Percentiles rank a stretch among this genome's conserved stretches.
phyloP scores from a whole-genome alignment of 2,888 invertebrate species.

The Heptascelio sp. region DNA sequence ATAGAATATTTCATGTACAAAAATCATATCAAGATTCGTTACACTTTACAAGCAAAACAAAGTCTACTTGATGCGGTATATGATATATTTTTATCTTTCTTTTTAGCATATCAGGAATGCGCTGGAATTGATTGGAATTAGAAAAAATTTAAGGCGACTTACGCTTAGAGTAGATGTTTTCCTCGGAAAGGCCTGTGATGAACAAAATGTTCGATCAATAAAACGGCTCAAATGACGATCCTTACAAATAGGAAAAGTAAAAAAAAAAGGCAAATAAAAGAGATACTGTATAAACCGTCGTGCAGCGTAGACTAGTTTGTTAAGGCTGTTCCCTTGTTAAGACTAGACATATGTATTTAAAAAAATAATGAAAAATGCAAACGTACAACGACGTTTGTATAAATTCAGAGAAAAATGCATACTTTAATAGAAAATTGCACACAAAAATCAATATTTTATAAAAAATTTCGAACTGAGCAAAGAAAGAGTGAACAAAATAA shows the following conservation, averaged over 20 bases:
- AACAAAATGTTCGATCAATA: slow-evolving; percentile 76
- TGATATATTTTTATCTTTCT: neutral
- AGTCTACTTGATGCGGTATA: slow-evolving; percentile 1
- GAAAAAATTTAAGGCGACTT: slow-evolving; percentile 84
- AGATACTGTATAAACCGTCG: no score
- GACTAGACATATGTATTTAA: no score
- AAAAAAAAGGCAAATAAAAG: slow-evolving; percentile 7
- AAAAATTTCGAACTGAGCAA: no score
- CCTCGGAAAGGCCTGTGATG: slow-evolving; percentile 87
- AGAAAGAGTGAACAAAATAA: no score
- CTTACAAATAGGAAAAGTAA: slow-evolving; percentile 70
- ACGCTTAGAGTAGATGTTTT: slow-evolving; percentile 88
- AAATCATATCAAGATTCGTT: slow-evolving; percentile 14
- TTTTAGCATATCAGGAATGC: slow-evolving; percentile 31
- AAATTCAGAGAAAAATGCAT: no score
- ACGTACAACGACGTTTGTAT: no score
- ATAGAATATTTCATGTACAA: slow-evolving; percentile 34
- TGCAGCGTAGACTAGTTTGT: slow-evolving; percentile 47
- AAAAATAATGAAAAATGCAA: no score
- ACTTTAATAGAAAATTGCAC: no score
- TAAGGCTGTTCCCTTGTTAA: slow-evolving; percentile 63
- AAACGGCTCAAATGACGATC: slow-evolving; percentile 48
- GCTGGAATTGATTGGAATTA: slow-evolving; percentile 35
- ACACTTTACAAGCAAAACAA: slow-evolving; percentile 35
- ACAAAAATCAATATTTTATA: no score